Evolutionary conservation across 1,140 invertebrate species (phyloP).

Genomic region (Drosophila seguyi): DNA sequence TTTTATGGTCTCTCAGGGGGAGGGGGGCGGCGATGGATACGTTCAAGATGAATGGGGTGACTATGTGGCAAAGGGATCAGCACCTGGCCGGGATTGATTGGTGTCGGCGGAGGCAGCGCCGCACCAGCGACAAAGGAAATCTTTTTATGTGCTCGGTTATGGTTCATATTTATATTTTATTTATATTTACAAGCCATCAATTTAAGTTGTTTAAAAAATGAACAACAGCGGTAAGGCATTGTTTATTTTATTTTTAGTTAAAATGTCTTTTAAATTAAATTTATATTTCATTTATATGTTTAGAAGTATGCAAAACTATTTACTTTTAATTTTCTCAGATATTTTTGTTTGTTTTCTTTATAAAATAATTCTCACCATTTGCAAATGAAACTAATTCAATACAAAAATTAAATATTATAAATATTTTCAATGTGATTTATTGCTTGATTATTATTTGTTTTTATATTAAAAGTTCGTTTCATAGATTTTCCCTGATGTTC

Average conservation of each 20-base stretch:
- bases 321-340: too few species aligned
- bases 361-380: neutral
- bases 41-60: constrained; percentile 8
- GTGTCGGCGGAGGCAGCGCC: neutral
- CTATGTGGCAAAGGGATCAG: constrained; percentile 23
- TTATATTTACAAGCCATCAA: constrained; percentile 12
- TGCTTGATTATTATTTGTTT: neutral
- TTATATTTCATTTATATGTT: neutral
- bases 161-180: too few species aligned
- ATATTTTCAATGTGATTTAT: neutral
- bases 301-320: neutral
- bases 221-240: neutral
- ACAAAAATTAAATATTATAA: neutral
- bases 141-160: neutral
- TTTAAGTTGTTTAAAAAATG: neutral
- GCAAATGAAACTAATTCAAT: neutral
- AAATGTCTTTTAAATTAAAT: neutral
- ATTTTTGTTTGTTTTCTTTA: neutral
- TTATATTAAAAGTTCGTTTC: neutral
- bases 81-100: constrained; percentile 34
- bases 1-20: constrained; percentile 51
- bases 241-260: neutral
- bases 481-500: neutral
- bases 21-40: neutral
- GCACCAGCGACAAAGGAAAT: constrained; percentile 26